Evolutionary conservation across 2,113 vertebrate species (phyloP).

Genomic region (Rhegmatorhina hoffmannsi): DNA sequence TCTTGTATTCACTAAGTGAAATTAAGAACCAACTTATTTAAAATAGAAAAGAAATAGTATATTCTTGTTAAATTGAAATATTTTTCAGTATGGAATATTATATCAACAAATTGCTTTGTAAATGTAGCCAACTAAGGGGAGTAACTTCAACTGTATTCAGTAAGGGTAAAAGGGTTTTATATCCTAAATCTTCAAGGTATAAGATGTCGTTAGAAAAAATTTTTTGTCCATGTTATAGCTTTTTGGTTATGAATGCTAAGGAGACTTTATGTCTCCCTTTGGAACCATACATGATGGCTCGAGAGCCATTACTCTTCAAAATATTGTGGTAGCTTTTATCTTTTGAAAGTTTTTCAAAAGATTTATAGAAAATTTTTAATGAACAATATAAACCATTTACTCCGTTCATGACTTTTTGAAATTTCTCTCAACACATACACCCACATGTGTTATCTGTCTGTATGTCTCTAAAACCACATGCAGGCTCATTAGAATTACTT

Average conservation of each 20-base stretch:
- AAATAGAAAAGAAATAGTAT: not conserved
- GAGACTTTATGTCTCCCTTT: not conserved
- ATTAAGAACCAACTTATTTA: not conserved
- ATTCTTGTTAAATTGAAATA: not conserved
- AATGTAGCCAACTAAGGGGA: not conserved
- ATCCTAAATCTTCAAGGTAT: not conserved
- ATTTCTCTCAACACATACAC: not conserved
- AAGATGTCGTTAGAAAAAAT: not conserved
- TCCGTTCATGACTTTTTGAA: not conserved
- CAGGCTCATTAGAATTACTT: not conserved
- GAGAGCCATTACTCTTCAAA: not conserved
- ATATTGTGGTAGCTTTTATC: not conserved
- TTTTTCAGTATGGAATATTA: not conserved
- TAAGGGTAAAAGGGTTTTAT: not conserved
- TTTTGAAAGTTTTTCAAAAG: not conserved
- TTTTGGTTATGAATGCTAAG: not conserved
- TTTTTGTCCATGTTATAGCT: not conserved
- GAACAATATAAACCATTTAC: not conserved
- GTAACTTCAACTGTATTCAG: not conserved
- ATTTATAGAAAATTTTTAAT: not conserved
- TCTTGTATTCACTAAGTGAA: not conserved
- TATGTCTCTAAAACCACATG: not conserved
- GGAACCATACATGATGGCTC: not conserved
- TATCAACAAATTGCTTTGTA: not conserved
- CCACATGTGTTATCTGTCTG: not conserved